Evolutionary conservation across 2,888 invertebrate genomes (phyloP).

Genomic region (Tipula confusa): DNA sequence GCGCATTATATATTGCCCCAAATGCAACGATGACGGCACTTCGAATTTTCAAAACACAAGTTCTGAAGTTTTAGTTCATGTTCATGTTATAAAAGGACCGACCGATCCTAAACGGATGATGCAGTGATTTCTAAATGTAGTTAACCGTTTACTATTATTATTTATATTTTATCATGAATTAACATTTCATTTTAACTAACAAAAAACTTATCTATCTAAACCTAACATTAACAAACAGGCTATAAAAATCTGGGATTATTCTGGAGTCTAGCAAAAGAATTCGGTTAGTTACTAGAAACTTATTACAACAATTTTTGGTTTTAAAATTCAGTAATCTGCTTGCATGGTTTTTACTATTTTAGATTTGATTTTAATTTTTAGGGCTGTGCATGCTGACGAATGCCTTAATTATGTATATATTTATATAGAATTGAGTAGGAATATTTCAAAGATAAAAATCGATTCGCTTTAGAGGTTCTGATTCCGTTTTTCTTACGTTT

Average conservation of each 20-base stretch:
- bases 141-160: too few species aligned
- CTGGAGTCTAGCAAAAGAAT: slow-evolving; percentile 37
- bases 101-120: too few species aligned
- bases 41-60: too few species aligned
- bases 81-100: too few species aligned
- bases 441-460: neutral
- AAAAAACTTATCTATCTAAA: slow-evolving; percentile 27
- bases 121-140: too few species aligned
- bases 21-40: too few species aligned
- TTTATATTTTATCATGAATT: slow-evolving; percentile 25
- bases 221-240: slow-evolving; percentile 33
- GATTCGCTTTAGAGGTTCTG: neutral
- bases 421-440: neutral
- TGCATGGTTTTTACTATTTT: slow-evolving; percentile 4
- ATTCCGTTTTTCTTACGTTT: too few species aligned
- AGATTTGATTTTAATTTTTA: neutral
- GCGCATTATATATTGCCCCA: too few species aligned
- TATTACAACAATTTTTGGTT: neutral
- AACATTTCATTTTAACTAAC: slow-evolving; percentile 13
- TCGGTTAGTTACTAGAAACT: slow-evolving; percentile 35
- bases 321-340: neutral
- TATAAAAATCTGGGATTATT: slow-evolving; percentile 35
- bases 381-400: neutral
- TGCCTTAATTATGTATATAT: neutral
- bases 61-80: too few species aligned